phyloP scores from a whole-genome alignment of 2,888 invertebrate species.

The Drosophila diplacantha region DNA sequence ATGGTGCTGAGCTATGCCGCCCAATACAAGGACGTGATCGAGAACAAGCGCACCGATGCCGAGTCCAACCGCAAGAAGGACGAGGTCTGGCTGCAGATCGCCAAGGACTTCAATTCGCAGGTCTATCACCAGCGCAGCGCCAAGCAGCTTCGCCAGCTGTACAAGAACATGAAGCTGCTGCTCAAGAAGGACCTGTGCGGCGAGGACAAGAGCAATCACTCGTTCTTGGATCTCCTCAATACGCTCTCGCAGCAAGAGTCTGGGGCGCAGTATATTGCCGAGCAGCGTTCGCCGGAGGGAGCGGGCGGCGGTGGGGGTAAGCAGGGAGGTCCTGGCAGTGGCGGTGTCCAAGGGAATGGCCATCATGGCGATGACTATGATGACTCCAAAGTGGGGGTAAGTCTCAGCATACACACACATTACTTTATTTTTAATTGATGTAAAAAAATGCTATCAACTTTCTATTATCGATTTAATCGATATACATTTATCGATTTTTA shows the following conservation, averaged over 20 bases:
- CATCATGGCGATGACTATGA: slow-evolving; percentile 74
- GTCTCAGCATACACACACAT: neutral
- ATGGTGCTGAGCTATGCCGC: slow-evolving; percentile 77
- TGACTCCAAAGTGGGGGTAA: slow-evolving; percentile 74
- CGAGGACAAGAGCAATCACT: slow-evolving; percentile 73
- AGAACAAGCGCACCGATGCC: slow-evolving; percentile 77
- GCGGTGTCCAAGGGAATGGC: slow-evolving; percentile 40
- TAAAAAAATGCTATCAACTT: neutral
- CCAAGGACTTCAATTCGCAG: slow-evolving; percentile 76
- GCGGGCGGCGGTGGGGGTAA: slow-evolving; percentile 46
- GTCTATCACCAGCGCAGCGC: slow-evolving; percentile 78
- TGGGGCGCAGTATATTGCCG: slow-evolving; percentile 74
- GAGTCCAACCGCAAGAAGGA: slow-evolving; percentile 77
- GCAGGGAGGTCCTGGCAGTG: slow-evolving; percentile 21
- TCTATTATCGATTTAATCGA: neutral
- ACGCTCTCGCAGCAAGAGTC: slow-evolving; percentile 76
- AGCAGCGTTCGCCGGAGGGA: slow-evolving; percentile 72
- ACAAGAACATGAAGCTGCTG: slow-evolving; percentile 77
- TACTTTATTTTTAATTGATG: neutral
- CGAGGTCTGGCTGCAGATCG: slow-evolving; percentile 77
- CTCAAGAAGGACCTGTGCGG: slow-evolving; percentile 77
- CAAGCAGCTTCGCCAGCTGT: slow-evolving; percentile 77
- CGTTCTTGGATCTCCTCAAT: slow-evolving; percentile 76
- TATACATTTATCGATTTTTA: neutral
- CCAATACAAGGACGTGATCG: slow-evolving; percentile 77